phyloP scores from a whole-genome alignment of 2,888 invertebrate species.

The Xanthostigma xanthostigma region DNA sequence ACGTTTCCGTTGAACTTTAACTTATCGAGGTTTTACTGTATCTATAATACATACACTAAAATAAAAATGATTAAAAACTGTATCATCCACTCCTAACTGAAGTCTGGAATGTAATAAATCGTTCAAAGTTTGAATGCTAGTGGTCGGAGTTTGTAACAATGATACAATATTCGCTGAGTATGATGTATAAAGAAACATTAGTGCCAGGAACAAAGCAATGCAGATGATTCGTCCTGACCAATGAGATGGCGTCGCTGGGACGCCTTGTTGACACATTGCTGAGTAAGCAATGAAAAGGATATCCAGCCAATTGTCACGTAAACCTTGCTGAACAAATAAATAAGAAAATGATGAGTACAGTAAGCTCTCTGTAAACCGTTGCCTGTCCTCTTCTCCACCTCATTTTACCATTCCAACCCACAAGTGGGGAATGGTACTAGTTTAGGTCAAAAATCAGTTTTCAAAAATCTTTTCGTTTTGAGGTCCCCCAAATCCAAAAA shows the following conservation, averaged over 20 bases:
- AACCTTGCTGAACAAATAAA: constrained; percentile 4
- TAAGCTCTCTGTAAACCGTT: too few species aligned
- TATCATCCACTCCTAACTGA: constrained; percentile 50
- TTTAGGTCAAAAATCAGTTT: too few species aligned
- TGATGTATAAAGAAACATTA: constrained; percentile 58
- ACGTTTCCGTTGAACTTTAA: neutral
- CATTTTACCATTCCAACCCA: too few species aligned
- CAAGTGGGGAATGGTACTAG: too few species aligned
- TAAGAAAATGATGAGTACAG: too few species aligned
- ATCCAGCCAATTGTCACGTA: constrained; percentile 29
- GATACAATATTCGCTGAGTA: constrained; percentile 66
- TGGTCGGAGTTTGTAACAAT: constrained; percentile 54
- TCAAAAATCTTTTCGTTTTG: too few species aligned
- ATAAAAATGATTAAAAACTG: constrained; percentile 51
- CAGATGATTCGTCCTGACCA: constrained; percentile 39
- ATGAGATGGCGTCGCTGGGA: constrained; percentile 32
- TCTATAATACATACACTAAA: constrained; percentile 37
- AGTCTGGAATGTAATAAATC: constrained; percentile 51
- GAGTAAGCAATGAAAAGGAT: constrained; percentile 38
- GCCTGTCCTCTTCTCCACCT: too few species aligned
- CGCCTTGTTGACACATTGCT: constrained; percentile 44
- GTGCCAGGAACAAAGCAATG: constrained; percentile 42
- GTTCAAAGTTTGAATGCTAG: constrained; percentile 43
- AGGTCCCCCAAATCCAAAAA: too few species aligned
- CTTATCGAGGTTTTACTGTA: neutral